Conservation (phyloP, 1,140 invertebrate species). For the Brachionus sp. region DNA sequence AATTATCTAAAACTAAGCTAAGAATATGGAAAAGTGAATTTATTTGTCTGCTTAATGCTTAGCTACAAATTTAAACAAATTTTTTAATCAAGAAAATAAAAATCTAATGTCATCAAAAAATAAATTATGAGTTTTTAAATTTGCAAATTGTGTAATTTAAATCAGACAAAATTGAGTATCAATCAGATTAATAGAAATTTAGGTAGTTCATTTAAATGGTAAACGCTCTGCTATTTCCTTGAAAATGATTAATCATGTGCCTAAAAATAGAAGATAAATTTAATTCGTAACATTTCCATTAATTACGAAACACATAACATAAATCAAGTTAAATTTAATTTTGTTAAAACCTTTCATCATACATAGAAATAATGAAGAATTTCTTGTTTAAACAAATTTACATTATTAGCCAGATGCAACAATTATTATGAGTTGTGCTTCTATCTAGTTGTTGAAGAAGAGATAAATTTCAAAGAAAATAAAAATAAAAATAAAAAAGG, state of each 20-base stretch:
- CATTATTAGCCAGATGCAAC: background rate
- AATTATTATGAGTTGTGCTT: background rate
- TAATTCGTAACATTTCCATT: constrained; percentile 12
- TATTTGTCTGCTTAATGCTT: background rate
- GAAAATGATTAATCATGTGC: constrained; percentile 18
- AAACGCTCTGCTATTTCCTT: background rate
- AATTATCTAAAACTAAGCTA: background rate
- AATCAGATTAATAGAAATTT: background rate
- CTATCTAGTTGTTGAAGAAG: background rate
- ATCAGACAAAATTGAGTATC: background rate
- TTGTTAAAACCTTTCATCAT: constrained; percentile 28
- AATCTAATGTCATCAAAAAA: background rate
- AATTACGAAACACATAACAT: constrained; percentile 16
- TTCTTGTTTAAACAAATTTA: constrained; percentile 35
- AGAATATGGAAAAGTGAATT: background rate
- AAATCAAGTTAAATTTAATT: constrained; percentile 34
- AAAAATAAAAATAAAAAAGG: background rate
- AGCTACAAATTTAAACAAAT: background rate
- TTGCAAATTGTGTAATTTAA: background rate
- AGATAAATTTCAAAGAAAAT: background rate
- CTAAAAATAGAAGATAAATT: background rate
- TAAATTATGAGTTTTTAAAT: background rate
- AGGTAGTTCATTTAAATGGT: background rate
- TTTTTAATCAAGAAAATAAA: background rate
- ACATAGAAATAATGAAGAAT: constrained; percentile 18